Evolutionary conservation across 2,113 vertebrate genomes (phyloP).

Genomic region (Cyprinus carpio): DNA sequence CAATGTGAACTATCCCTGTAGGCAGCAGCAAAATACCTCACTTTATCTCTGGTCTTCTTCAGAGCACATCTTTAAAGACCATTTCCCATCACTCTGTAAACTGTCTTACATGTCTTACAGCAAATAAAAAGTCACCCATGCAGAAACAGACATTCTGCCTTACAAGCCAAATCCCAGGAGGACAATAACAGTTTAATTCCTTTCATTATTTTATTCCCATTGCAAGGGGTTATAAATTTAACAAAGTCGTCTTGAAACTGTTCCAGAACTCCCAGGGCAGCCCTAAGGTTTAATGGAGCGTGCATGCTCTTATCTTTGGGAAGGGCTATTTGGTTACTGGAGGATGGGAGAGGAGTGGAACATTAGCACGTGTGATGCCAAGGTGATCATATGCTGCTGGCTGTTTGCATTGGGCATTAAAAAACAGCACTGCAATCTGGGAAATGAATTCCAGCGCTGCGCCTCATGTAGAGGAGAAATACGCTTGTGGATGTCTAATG

Average conservation of each 20-base stretch:
- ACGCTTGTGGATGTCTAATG: neutral
- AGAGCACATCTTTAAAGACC: constrained; percentile 25
- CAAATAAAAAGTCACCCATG: constrained; percentile 53
- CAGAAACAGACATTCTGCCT: constrained; percentile 42
- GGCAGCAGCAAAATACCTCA: neutral
- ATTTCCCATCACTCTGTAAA: constrained; percentile 26
- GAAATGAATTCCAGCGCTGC: neutral
- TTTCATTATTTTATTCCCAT: constrained; percentile 64
- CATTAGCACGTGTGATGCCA: constrained; percentile 28
- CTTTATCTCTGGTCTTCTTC: constrained; percentile 17
- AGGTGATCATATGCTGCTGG: constrained; percentile 18
- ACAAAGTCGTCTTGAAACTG: constrained; percentile 63
- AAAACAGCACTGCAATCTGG: neutral
- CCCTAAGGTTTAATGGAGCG: constrained; percentile 51
- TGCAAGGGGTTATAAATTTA: constrained; percentile 63
- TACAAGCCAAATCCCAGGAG: constrained; percentile 50
- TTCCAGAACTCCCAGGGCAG: constrained; percentile 64
- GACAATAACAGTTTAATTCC: constrained; percentile 59
- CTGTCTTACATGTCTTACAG: constrained; percentile 45
- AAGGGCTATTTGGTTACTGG: constrained; percentile 34
- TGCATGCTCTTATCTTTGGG: constrained; percentile 64
- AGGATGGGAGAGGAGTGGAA: constrained; percentile 14
- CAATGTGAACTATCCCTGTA: no score
- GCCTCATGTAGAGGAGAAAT: neutral
- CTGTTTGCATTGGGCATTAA: neutral